Evolutionary conservation across 2,888 invertebrate species (phyloP).

Genomic region (Drosophila dives): DNA sequence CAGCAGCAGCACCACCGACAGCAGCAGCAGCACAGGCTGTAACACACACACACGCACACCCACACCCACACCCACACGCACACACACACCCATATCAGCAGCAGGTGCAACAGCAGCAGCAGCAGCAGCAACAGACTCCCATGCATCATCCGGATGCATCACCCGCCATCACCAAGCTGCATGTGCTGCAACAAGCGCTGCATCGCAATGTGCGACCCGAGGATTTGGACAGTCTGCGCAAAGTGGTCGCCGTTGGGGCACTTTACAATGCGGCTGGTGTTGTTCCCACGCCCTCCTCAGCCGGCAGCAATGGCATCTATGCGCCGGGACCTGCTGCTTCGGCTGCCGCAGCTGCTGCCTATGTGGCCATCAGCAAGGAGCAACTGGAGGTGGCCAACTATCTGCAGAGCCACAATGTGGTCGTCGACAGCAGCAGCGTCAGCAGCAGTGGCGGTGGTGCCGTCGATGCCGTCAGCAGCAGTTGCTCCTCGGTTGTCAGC

Average conservation of each 20-base stretch:
- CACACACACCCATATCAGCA: slow-evolving; percentile 45
- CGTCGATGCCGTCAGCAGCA: slow-evolving; percentile 75
- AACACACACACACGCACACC: background rate
- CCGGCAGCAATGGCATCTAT: slow-evolving; percentile 33
- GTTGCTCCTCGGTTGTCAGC: slow-evolving; percentile 64
- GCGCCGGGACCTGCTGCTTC: slow-evolving; percentile 1
- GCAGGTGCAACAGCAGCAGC: slow-evolving; percentile 26
- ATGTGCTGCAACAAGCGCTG: slow-evolving; percentile 78
- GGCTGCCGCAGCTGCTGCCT: slow-evolving; percentile 18
- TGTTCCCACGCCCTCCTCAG: slow-evolving; percentile 38
- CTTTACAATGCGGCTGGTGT: slow-evolving; percentile 60
- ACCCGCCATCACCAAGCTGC: slow-evolving; percentile 71
- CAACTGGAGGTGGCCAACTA: slow-evolving; percentile 63
- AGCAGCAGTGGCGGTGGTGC: slow-evolving; percentile 5
- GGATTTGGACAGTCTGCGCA: slow-evolving; percentile 82
- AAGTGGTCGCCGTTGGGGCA: slow-evolving; percentile 78
- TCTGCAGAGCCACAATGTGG: slow-evolving; percentile 50
- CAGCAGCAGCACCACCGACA: slow-evolving; percentile 20
- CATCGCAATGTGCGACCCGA: slow-evolving; percentile 74
- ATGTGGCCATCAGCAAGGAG: slow-evolving; percentile 60
- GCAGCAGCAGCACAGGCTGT: slow-evolving; percentile 18
- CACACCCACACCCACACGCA: background rate
- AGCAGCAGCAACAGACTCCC: slow-evolving; percentile 18
- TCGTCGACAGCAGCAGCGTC: slow-evolving; percentile 53
- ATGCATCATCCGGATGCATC: slow-evolving; percentile 14